Evolutionary conservation across 2,888 invertebrate genomes (phyloP).

Genomic region (Saturnia pavonia): DNA sequence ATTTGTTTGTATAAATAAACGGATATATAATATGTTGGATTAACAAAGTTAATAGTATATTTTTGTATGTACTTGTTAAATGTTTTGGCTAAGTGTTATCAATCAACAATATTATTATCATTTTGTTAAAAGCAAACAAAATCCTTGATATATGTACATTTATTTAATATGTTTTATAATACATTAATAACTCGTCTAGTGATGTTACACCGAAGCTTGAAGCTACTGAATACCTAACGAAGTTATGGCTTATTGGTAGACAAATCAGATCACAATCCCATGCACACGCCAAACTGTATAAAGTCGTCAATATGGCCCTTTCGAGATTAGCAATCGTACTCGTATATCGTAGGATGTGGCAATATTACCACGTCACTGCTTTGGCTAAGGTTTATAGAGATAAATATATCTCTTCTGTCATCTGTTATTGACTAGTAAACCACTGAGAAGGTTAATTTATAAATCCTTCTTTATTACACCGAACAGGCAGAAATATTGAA

Average conservation of each 20-base stretch:
- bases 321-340: no score
- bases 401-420: no score
- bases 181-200: not conserved
- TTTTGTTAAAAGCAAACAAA: not conserved
- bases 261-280: not conserved
- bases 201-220: not conserved
- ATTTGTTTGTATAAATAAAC: not conserved
- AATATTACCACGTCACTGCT: no score
- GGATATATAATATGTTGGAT: not conserved
- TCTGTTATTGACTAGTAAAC: no score
- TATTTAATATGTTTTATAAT: not conserved
- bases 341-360: no score
- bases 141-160: not conserved
- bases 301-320: no score
- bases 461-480: no score
- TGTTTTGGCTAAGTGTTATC: slow-evolving; percentile 13
- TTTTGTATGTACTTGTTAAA: slow-evolving; percentile 3
- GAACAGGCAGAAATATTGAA: no score
- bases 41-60: not conserved
- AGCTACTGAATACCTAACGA: not conserved
- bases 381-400: no score
- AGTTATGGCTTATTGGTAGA: not conserved
- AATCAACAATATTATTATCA: slow-evolving; percentile 2
- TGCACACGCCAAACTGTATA: no score
- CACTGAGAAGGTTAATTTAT: no score